Conservation (phyloP, 2,113 vertebrate species). For the Eclectus roratus region DNA sequence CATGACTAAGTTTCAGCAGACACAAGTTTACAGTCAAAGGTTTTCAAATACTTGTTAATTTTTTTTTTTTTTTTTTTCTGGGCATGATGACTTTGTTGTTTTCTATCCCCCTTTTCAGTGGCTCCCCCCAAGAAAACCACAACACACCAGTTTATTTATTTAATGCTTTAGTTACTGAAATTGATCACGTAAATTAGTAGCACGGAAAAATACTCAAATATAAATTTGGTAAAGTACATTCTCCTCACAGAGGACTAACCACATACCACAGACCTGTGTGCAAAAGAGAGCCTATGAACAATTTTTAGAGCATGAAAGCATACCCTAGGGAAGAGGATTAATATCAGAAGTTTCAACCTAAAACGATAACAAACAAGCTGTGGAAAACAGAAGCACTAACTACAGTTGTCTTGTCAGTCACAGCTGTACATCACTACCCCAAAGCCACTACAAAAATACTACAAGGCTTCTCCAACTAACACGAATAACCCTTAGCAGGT, state of each 20-base stretch:
- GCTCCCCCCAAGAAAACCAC: background rate
- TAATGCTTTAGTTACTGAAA: slow-evolving; percentile 45
- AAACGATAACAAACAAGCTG: slow-evolving; percentile 11
- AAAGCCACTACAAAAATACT: background rate
- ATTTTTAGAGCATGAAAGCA: slow-evolving; percentile 3
- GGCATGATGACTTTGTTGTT: background rate
- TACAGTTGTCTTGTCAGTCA: background rate
- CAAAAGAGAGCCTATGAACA: slow-evolving; percentile 5
- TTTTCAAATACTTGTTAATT: background rate
- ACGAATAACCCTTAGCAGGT: background rate
- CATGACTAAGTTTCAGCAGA: background rate
- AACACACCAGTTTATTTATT: background rate
- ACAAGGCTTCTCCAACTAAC: background rate
- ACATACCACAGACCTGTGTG: slow-evolving; percentile 35
- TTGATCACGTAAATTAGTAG: slow-evolving; percentile 5
- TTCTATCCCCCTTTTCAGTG: background rate
- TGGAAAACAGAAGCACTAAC: background rate
- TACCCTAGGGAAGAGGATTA: slow-evolving; percentile 36
- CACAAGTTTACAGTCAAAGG: background rate
- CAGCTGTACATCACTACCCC: background rate
- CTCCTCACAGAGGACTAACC: slow-evolving; percentile 66
- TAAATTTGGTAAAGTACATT: slow-evolving; percentile 47
- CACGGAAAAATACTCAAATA: slow-evolving; percentile 41
- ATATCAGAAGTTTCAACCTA: slow-evolving; percentile 18
- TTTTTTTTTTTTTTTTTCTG: background rate